Base-by-base conservation (phyloP, 2,888 invertebrate species). In the Camponotus fellah region DNA sequence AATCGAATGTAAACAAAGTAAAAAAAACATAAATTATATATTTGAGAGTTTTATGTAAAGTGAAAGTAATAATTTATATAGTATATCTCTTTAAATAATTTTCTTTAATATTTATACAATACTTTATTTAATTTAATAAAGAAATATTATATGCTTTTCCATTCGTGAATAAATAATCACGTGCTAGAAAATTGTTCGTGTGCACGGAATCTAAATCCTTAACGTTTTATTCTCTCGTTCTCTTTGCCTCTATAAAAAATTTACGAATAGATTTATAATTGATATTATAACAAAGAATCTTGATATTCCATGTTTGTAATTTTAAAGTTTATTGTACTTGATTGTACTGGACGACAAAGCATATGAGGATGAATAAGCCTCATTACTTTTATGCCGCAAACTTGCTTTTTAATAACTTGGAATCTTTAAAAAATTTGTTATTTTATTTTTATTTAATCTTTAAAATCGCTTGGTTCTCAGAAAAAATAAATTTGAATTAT, bases 301-400 rank as follows among this genome's bases (percentile, higher is more conserved):
- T 82, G 66, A 65, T 68, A 72, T 43, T 69, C 43, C 65, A 34
- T 72, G 58, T 83, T 81, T 40, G 79, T 75, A 26, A 81, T 66
- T 82, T 82, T 21, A 43, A 79, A 79, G 71, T 60, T 79, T 46
- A 32, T 77, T 79, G 65, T 76, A 71, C n/a, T 79, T 60, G 79
- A 58, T 34, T 79, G 17, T 60, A 60, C 79, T 79, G 79, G 79
- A 79, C 79, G 79, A 71, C 60, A 34, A 32, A 58, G 40, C 34
- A 60, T 60, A 43, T 79, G 49, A 53, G n/a, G n/a, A 53, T 49
- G 37, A 49, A 10, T 9, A 53, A 53, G 37, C 12, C 58, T 79
- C 49, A n/a, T 53, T 77, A 10, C 17, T 60, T 34, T 34, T 69
- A 69, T 43, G 49, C n/a, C 17, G 49, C 49, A 53, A 53, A 53